A percentile compares a stretch with the other conserved stretches of the same genome.
These are phyloP conservation scores for Alligator sinensis DNA, from an alignment of 2,113 vertebrate species.

Conservation along the genomic window DNA sequence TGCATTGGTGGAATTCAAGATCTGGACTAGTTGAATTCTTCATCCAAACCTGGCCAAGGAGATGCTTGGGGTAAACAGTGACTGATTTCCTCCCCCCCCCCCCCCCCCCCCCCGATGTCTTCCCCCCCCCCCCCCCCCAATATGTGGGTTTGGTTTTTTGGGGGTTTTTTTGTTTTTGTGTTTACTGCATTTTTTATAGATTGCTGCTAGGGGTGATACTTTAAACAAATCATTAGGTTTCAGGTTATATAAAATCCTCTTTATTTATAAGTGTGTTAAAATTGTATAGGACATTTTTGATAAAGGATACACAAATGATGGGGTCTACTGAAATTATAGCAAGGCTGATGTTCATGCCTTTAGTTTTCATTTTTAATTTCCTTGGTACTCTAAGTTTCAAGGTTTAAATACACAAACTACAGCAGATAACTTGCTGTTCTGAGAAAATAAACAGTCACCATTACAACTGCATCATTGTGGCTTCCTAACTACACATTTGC, in stretches of 20 bases:
- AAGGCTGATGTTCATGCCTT: neutral
- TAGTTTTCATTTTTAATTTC: neutral
- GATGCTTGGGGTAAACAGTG: neutral
- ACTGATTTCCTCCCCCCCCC: neutral
- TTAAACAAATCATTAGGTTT: conserved; percentile 21
- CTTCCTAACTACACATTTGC: conserved; percentile 41
- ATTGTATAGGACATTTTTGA: neutral
- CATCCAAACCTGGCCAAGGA: conserved; percentile 31
- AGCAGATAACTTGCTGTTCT: conserved; percentile 11
- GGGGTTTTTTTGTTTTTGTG: neutral
- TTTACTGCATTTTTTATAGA: neutral
- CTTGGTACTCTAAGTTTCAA: neutral
- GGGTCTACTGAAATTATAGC: neutral
- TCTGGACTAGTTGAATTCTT: conserved; percentile 13
- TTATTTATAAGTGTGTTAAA: conserved; percentile 33
- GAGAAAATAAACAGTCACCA: conserved; percentile 27
- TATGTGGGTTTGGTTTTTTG: too few species aligned
- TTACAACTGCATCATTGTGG: conserved; percentile 48
- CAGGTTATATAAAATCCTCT: neutral
- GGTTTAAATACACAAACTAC: conserved; percentile 1
- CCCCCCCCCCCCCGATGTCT: too few species aligned
- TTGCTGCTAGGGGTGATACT: neutral
- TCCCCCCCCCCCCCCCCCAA: too few species aligned
- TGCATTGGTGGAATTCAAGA: conserved; percentile 25
- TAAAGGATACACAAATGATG: neutral